Conservation (phyloP, 2,888 invertebrate genomes). For the Tetragonisca angustula region DNA sequence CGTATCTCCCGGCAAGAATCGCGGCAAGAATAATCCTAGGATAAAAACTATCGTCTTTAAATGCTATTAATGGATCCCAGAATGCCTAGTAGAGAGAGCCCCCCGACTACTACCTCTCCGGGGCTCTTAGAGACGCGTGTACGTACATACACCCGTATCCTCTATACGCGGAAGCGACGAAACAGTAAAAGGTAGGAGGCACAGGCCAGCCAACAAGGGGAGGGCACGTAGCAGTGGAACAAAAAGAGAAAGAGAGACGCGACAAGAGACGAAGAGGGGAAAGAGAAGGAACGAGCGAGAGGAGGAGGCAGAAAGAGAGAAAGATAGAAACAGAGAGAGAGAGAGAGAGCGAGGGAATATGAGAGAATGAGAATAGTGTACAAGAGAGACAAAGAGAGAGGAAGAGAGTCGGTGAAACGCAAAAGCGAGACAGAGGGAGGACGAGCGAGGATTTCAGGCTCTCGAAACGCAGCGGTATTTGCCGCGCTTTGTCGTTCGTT, state of each 20-base stretch:
- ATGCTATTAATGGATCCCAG: constrained; percentile 61
- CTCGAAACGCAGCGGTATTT: constrained; percentile 74
- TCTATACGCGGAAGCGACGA: constrained; percentile 62
- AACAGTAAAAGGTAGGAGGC: constrained; percentile 57
- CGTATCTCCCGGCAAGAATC: constrained; percentile 63
- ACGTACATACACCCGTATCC: constrained; percentile 52
- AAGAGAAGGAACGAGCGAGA: neutral
- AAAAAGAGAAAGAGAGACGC: constrained; percentile 28
- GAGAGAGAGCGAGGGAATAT: neutral
- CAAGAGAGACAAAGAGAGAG: neutral
- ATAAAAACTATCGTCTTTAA: constrained; percentile 57
- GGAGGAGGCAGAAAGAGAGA: constrained; percentile 1
- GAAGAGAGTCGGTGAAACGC: neutral
- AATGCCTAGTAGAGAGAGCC: constrained; percentile 37
- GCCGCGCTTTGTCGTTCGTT: constrained; percentile 78
- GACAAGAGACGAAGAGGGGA: neutral
- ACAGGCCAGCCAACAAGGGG: constrained; percentile 22
- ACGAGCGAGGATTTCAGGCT: constrained; percentile 68
- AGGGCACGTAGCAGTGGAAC: constrained; percentile 19
- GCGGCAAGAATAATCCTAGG: constrained; percentile 61
- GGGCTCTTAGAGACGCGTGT: constrained; percentile 28
- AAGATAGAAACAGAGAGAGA: no score
- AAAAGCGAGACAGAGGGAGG: constrained; percentile 30
- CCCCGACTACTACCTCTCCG: constrained; percentile 13
- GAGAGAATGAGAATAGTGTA: constrained; percentile 31